Evolutionary conservation across 1,140 invertebrate species (phyloP), one percentile per base, ranked within the genome.

Genomic region (Lucilia cuprina): DNA sequence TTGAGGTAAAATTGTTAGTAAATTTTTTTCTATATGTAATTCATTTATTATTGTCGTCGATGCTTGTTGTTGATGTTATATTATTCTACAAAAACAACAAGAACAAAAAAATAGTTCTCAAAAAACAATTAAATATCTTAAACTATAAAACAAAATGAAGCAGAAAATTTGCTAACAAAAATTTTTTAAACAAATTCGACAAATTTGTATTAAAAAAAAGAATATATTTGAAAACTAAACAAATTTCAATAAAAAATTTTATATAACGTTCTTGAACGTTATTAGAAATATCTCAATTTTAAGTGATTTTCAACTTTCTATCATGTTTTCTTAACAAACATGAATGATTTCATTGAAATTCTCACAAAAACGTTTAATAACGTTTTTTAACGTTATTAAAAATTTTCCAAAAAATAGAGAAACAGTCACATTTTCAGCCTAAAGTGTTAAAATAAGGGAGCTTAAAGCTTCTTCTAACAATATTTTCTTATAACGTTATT

Each of bases 1-100:
- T 83, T 83, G 65, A 83, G 82, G 82, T 74, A 74, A 70, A 83
- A 25, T 60, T 55, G 25, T 82, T 82, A 25, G 19, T 82, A 10
- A 50, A 2, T 82, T 55, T 82, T 82, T 82, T 25, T 82, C 12
- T 82, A 35, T 82, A 65, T 82, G 13, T 82, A 70, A 25, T 70
- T 70, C 3, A 19, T 21, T 70, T 70, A 8, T 21, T 25, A 25
- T 70, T 25, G 65, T 25, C 65, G 21, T 25, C 19, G 65, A 25
- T 60, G 19, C 7, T 55, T 70, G 65, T 21, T 70, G 60, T 70
- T 70, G n/a, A 25, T 70, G 19, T 21, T 10, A 19, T 70, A 60
- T 70, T 70, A 25, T 8, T 10, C 41, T 3, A 41, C 1, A 55
- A 55, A 55, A 55, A 12, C 12, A 55, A 41, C 1, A 41, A 41